phyloP scores from a whole-genome alignment of 2,113 vertebrate genomes.

The Marcusenius ussheri region DNA sequence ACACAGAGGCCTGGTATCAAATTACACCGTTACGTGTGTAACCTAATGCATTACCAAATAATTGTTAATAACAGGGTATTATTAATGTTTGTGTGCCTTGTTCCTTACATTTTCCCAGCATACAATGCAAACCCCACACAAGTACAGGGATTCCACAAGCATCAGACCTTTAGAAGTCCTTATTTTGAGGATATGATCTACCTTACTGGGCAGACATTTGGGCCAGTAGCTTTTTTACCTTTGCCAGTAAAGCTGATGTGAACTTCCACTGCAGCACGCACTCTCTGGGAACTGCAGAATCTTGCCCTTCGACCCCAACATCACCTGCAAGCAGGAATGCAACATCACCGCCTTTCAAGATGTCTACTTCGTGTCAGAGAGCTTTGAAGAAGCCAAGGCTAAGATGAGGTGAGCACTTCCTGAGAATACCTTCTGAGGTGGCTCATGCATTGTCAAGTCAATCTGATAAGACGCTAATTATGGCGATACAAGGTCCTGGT shows the following conservation, averaged over 20 bases:
- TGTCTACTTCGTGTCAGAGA: conserved; percentile 78
- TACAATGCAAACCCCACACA: background rate
- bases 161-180: background rate
- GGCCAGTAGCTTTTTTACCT: background rate
- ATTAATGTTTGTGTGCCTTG: background rate
- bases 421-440: background rate
- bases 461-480: background rate
- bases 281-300: conserved; percentile 69
- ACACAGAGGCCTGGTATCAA: background rate
- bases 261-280: conserved; percentile 53
- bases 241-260: background rate
- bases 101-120: background rate
- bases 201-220: background rate
- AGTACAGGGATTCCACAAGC: background rate
- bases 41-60: background rate
- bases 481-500: background rate
- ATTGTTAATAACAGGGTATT: background rate
- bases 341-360: conserved; percentile 82
- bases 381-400: conserved; percentile 81
- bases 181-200: background rate
- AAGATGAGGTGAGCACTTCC: conserved; percentile 66
- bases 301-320: conserved; percentile 71
- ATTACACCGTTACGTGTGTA: background rate
- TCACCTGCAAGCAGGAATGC: conserved; percentile 75
- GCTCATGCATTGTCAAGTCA: background rate